A percentile compares a stretch with the other conserved stretches of the same genome.
These are phyloP conservation scores for Leptothorax acervorum DNA, from an alignment of 2,888 invertebrate genomes.

Conservation along the genomic window DNA sequence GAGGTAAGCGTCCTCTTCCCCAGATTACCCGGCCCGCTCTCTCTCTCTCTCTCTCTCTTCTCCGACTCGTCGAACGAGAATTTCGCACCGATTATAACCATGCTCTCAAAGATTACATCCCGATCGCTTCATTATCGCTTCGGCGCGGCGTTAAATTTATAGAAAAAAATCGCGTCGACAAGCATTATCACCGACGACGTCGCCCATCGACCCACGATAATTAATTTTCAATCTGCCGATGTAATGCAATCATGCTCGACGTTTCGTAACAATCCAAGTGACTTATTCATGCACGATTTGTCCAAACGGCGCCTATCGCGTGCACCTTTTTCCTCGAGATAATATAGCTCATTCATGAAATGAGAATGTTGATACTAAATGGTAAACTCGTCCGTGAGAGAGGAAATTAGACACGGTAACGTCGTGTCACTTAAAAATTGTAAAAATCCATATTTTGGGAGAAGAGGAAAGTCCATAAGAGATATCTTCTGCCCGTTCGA, in stretches of 20 bases:
- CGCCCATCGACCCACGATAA: constrained; percentile 51
- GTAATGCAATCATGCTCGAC: constrained; percentile 27
- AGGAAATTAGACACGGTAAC: neutral
- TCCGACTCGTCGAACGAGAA: constrained; percentile 23
- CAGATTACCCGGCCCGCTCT: constrained; percentile 48
- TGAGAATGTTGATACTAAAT: neutral
- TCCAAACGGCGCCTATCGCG: constrained; percentile 46
- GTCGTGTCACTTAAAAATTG: neutral
- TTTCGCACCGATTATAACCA: constrained; percentile 24
- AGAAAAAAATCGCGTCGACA: constrained; percentile 36
- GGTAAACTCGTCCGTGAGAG: neutral
- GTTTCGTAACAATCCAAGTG: constrained; percentile 43
- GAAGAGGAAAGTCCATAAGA: neutral
- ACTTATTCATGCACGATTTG: constrained; percentile 69
- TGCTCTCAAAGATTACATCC: constrained; percentile 47
- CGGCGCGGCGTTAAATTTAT: constrained; percentile 45
- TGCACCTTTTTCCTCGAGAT: constrained; percentile 17
- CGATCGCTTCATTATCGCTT: constrained; percentile 71
- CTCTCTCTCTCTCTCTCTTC: constrained; percentile 9
- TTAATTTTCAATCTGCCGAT: constrained; percentile 65
- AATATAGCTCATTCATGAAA: neutral
- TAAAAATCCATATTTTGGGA: neutral
- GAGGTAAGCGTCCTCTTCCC: constrained; percentile 63
- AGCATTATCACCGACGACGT: constrained; percentile 56
- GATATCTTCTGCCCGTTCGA: constrained; percentile 47